phyloP scores from a whole-genome alignment of 2,797 vertebrate species.

The Masticophis lateralis region DNA sequence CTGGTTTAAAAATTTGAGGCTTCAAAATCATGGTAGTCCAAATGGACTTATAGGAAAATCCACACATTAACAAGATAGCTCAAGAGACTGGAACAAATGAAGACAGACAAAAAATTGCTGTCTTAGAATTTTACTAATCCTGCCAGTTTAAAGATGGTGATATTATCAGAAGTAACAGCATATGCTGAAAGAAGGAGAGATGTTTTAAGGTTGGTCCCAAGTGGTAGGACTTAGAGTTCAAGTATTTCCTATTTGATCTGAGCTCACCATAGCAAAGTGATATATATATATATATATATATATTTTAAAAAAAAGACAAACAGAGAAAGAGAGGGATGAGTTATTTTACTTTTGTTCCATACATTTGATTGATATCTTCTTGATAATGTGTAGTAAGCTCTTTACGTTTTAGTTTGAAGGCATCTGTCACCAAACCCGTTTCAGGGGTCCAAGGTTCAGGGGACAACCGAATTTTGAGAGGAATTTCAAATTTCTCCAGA shows the following conservation, averaged over 20 bases:
- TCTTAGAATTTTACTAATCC: slow-evolving; percentile 69
- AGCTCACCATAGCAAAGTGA: slow-evolving; percentile 62
- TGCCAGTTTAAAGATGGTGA: slow-evolving; percentile 60
- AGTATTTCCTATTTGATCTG: slow-evolving; percentile 77
- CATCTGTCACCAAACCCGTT: slow-evolving; percentile 91
- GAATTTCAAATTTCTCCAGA: slow-evolving; percentile 92
- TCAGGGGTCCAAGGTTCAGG: slow-evolving; percentile 93
- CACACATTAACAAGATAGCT: slow-evolving; percentile 64
- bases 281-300: neutral
- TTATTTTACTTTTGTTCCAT: slow-evolving; percentile 79
- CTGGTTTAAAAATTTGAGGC: slow-evolving; percentile 77
- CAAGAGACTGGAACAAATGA: slow-evolving; percentile 53
- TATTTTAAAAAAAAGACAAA: neutral
- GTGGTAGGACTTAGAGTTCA: slow-evolving; percentile 71
- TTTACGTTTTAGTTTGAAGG: slow-evolving; percentile 93
- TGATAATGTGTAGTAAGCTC: slow-evolving; percentile 88
- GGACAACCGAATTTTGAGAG: slow-evolving; percentile 87
- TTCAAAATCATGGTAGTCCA: slow-evolving; percentile 68
- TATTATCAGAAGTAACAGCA: slow-evolving; percentile 62
- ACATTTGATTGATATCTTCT: slow-evolving; percentile 89
- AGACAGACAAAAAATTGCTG: slow-evolving; percentile 71
- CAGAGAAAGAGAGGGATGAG: neutral
- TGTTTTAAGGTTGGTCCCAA: slow-evolving; percentile 67
- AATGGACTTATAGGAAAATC: slow-evolving; percentile 57
- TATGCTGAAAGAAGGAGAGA: slow-evolving; percentile 58